Conservation (phyloP, 2,797 vertebrate species). For the Thunnus albacares region DNA sequence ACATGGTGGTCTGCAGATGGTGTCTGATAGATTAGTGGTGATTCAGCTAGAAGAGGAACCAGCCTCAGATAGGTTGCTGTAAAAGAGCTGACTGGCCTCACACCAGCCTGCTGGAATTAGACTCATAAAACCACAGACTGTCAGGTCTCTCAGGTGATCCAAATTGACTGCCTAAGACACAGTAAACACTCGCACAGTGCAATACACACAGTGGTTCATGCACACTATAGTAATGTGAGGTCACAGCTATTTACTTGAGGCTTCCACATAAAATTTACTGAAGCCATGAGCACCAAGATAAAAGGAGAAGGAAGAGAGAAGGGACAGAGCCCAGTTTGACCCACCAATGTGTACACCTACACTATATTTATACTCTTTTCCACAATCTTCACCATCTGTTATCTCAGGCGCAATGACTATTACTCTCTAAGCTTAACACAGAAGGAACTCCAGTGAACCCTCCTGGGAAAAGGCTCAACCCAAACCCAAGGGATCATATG, state of each 20-base stretch:
- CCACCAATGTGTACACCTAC: background rate
- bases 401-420: background rate
- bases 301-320: constrained; percentile 25
- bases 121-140: constrained; percentile 57
- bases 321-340: constrained; percentile 12
- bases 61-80: constrained; percentile 45
- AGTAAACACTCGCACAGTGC: background rate
- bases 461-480: background rate
- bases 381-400: background rate
- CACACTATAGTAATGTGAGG: constrained; percentile 13
- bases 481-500: constrained; percentile 1
- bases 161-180: constrained; percentile 13
- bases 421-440: constrained; percentile 6
- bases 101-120: constrained; percentile 46
- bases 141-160: constrained; percentile 36
- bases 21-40: constrained; percentile 56
- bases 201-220: constrained; percentile 7
- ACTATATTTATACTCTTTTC: constrained; percentile 2
- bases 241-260: constrained; percentile 23
- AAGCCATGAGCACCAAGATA: background rate
- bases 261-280: constrained; percentile 24
- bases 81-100: constrained; percentile 57
- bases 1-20: constrained; percentile 22
- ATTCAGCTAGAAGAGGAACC: constrained; percentile 53
- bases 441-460: background rate